Conservation (phyloP, 2,888 invertebrate species). For the Eupithecia vulgata region DNA sequence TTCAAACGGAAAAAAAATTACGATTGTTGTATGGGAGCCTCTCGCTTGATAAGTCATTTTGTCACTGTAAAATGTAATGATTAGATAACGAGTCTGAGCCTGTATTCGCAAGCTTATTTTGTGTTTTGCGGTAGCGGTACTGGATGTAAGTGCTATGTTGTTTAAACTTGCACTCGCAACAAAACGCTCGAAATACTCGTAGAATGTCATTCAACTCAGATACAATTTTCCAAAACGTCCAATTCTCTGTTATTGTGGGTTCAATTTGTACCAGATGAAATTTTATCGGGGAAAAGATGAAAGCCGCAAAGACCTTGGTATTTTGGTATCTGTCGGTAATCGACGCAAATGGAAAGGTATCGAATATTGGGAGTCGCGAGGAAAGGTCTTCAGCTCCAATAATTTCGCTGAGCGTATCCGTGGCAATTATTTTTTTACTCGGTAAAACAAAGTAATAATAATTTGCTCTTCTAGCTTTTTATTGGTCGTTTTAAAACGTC, state of each 20-base stretch:
- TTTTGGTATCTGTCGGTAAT: slow-evolving; percentile 18
- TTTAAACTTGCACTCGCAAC: background rate
- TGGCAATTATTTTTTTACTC: background rate
- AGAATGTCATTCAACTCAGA: slow-evolving; percentile 10
- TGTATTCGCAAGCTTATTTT: too few species aligned
- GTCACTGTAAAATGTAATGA: too few species aligned
- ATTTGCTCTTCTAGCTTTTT: background rate
- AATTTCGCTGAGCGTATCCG: background rate
- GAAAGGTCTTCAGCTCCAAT: background rate
- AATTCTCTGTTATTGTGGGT: background rate
- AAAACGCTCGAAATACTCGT: background rate
- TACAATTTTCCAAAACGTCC: slow-evolving; percentile 16
- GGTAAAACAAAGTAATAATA: background rate
- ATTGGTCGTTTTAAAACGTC: background rate
- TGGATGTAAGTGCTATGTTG: background rate
- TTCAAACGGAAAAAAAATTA: too few species aligned
- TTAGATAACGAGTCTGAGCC: too few species aligned
- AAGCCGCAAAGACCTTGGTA: slow-evolving; percentile 11
- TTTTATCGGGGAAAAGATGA: slow-evolving; percentile 12
- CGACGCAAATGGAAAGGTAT: slow-evolving; percentile 15
- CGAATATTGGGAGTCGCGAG: background rate
- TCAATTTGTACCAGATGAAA: slow-evolving; percentile 10
- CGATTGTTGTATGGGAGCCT: too few species aligned
- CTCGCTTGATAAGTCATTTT: too few species aligned
- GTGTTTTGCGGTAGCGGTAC: background rate